A percentile compares a stretch with the other conserved stretches of the same genome.
Conservation (phyloP, 2,888 invertebrate genomes). For the Caenorhabditis sp. region DNA sequence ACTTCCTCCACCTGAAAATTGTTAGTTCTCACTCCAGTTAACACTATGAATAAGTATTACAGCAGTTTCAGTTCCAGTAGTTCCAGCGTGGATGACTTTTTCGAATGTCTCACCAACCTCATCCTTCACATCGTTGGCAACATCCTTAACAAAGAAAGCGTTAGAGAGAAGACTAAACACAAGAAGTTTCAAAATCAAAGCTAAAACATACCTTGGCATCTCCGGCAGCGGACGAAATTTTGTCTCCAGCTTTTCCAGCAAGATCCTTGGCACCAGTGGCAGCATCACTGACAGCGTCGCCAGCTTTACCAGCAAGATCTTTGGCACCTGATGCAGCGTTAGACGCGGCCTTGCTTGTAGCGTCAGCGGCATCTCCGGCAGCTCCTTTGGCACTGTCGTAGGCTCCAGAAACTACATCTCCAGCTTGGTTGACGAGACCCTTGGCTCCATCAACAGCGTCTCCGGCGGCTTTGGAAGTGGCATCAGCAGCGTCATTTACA, state of each 20-base stretch:
- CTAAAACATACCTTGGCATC: neutral
- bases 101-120: conserved; percentile 30
- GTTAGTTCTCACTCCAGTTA: neutral
- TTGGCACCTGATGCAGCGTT: neutral
- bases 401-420: neutral
- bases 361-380: neutral
- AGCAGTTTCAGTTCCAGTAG: conserved; percentile 5
- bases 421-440: neutral
- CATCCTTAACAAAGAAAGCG: neutral
- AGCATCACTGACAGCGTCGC: neutral
- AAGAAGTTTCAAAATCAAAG: neutral
- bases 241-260: neutral
- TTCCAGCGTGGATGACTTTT: conserved; percentile 17
- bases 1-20: conserved; percentile 6
- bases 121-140: conserved; percentile 16
- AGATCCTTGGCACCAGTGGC: neutral
- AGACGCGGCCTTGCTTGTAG: neutral
- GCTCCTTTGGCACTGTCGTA: conserved; percentile 9
- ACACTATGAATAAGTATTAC: neutral
- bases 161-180: neutral
- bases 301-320: neutral
- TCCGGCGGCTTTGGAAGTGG: neutral
- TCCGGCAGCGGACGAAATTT: neutral
- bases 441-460: neutral
- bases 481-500: neutral